phyloP scores from a whole-genome alignment of 1,140 invertebrate species.

The Drosophila sturtevanti region DNA sequence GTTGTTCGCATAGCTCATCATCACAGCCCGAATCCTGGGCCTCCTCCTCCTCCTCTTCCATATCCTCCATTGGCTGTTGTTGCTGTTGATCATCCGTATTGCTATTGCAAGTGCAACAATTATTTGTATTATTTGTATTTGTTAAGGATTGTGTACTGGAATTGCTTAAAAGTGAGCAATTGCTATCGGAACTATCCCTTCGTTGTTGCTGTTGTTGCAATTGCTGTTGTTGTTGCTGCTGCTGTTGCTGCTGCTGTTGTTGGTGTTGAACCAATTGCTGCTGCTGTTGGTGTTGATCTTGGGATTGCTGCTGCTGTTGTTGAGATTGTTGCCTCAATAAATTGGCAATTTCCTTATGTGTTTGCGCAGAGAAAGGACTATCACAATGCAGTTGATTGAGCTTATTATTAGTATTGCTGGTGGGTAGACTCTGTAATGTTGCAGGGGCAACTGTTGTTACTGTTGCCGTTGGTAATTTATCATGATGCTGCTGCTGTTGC shows the following conservation, averaged over 20 bases:
- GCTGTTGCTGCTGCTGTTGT: conserved; percentile 51
- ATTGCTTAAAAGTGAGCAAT: conserved; percentile 78
- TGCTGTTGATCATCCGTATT: conserved; percentile 38
- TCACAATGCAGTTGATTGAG: conserved; percentile 69
- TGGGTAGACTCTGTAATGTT: conserved; percentile 33
- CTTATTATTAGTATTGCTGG: conserved; percentile 40
- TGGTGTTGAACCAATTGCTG: conserved; percentile 16
- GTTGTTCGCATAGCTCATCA: conserved; percentile 83
- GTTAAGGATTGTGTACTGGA: conserved; percentile 67
- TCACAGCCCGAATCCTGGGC: conserved; percentile 85
- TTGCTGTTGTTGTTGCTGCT: conserved; percentile 42
- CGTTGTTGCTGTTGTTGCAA: conserved; percentile 70
- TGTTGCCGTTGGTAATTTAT: conserved; percentile 32
- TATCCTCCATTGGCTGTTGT: conserved; percentile 56
- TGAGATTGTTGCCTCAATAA: conserved; percentile 71
- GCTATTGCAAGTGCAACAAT: conserved; percentile 70
- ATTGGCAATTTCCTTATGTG: conserved; percentile 79
- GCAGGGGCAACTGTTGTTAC: conserved; percentile 35
- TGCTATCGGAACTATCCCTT: conserved; percentile 79
- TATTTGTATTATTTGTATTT: conserved; percentile 46
- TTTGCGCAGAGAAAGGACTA: conserved; percentile 75
- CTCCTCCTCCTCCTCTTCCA: conserved; percentile 74
- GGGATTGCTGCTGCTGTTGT: conserved; percentile 1
- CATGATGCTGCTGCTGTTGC: conserved; percentile 34
- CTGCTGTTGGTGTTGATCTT: conserved; percentile 38